Base-by-base conservation (phyloP, 2,888 invertebrate species). In the Eucera pruinosa region DNA sequence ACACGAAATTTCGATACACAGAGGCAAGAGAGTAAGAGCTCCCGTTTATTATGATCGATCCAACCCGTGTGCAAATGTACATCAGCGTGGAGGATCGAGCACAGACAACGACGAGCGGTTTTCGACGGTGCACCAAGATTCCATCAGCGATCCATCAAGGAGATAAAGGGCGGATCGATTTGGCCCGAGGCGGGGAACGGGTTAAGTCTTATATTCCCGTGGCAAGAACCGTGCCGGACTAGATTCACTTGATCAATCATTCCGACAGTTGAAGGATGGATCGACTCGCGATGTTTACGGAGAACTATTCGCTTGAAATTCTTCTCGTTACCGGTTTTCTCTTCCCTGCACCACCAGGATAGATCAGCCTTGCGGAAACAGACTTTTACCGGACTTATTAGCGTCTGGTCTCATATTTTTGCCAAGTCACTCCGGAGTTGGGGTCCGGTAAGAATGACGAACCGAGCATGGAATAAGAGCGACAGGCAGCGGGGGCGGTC, bases 211-310 rank as follows among this genome's bases (percentile, higher is more conserved):
- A 25, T 57, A 81, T 80, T 69, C 80, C 52, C 39, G 70, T 50
- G 64, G 85, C 73, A 85, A 83, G 81, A 83, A 81, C 70, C 74
- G 68, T 57, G 57, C 47, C 83, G 72, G 60, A 75, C 85, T 85
- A 78, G 82, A 85, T 83, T 85, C 85, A 78, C 85, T 85, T 85
- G 85, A 85, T 85, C 85, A 82, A 85, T 85, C 85, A 85, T 85
- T 75, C 83, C 81, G 85, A 85, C 85, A 80, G 85, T 48, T 82
- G 81, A 85, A 85, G 82, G 85, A 85, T 85, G 85, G 82, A 85
- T 85, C 85, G 85, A 78, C 76, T 78, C 71, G 78, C 64, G 71
- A 80, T 82, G 78, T 85, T 85, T 85, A 80, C 80, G 78, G 68
- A 72, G 65, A 83, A 81, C 73, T 80, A 75, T 79, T 74, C 58